Evolutionary conservation across 2,113 vertebrate genomes (phyloP), one percentile per base, ranked within the genome.

Genomic region (Spea bombifrons): DNA sequence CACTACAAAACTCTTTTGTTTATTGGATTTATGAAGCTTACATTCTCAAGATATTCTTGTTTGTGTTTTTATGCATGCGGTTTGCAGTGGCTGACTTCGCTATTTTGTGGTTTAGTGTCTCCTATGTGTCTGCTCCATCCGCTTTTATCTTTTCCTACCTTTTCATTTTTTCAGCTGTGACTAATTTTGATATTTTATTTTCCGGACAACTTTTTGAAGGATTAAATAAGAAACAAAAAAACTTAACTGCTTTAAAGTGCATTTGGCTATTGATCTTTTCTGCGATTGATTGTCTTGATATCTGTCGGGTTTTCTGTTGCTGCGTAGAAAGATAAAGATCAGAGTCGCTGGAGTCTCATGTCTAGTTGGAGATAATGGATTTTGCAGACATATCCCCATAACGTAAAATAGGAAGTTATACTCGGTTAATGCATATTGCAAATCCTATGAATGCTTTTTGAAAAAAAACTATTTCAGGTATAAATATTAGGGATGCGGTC

Each of bases 81-180:
- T 73, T 68, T 73, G 50, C 16, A 55, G 64, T 12, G 47, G 50
- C 46, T 70, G 67, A 43, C 48, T 50, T 71, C 66, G 76, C 53
- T 79, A 47, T 79, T 66, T 72, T 79, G 76, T 66, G 76, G 76
- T 79, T 66, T 9, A 43, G 47, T 46, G 77, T 80, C 77, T 80
- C 77, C 77, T 67, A 53, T 68, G 70, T 67, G 77, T 80, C 77
- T 80, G 71, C 67, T 80, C 70, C 57, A 67, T 48, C 59, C 44
- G 12, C 77, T 80, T 80, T 80, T 73, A 80, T 80, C 77, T 80
- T 52, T 17, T 16, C n/a, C 73, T 73, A 70, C 77, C 73, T 57
- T 72, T 68, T 67, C 49, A 67, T 80, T 73, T 80, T 80, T 80
- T 80, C 77, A 80, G 77, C 77, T 80, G 77, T 80, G 77, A 80